Conservation (phyloP, 2,113 vertebrate species). For the Zonotrichia leucophrys region DNA sequence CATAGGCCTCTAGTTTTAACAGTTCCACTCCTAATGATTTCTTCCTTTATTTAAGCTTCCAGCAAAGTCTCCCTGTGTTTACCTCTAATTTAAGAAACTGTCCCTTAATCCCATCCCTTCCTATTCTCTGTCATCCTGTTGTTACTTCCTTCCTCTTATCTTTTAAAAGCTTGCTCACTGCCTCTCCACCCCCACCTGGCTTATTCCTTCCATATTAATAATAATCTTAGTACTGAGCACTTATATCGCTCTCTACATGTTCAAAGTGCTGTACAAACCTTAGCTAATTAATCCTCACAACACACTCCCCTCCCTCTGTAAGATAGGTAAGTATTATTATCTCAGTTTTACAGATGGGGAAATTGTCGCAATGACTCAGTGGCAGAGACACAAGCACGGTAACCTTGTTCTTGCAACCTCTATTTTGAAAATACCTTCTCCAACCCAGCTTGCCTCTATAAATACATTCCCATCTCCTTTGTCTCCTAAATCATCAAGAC, state of each 20-base stretch:
- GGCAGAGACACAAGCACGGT: constrained; percentile 52
- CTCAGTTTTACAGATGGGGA: constrained; percentile 68
- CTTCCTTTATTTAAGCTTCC: constrained; percentile 25
- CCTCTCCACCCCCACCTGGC: constrained; percentile 33
- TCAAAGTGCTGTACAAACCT: constrained; percentile 71
- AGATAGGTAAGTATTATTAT: constrained; percentile 70
- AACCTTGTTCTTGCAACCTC: constrained; percentile 65
- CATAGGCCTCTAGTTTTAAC: not conserved
- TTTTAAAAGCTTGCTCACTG: constrained; percentile 39
- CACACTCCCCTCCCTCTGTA: constrained; percentile 63
- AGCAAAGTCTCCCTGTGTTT: constrained; percentile 25
- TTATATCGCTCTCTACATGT: constrained; percentile 67
- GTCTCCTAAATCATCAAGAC: constrained; percentile 32
- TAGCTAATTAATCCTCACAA: constrained; percentile 70
- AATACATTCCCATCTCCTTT: constrained; percentile 62
- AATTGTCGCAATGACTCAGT: constrained; percentile 64
- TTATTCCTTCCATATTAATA: constrained; percentile 65
- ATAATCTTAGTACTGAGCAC: constrained; percentile 66
- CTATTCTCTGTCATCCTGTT: constrained; percentile 51
- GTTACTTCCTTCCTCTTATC: constrained; percentile 55
- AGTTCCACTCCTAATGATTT: not conserved
- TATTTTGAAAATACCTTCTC: constrained; percentile 67
- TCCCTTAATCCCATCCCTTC: constrained; percentile 28
- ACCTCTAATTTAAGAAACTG: constrained; percentile 45
- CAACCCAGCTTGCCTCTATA: constrained; percentile 57